Evolutionary conservation across 2,113 vertebrate genomes (phyloP), one percentile per base, ranked within the genome.

Genomic region (Passer montanus): DNA sequence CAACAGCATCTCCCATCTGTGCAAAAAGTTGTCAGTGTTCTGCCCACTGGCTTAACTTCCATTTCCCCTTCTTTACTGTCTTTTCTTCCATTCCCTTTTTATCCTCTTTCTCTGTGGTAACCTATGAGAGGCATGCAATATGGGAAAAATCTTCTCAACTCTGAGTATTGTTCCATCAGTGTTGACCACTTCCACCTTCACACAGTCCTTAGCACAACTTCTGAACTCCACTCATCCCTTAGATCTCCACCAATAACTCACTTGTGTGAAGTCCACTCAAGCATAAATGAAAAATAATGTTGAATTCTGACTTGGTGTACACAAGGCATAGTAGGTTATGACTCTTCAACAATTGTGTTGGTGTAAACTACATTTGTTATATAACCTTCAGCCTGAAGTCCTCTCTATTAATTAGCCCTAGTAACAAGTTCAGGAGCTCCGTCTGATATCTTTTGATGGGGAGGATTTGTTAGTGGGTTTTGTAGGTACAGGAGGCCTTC

Each of bases 151-250:
- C 18, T 43, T 81, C 10, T 41, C 26, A 75, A 5, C 15, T 7
- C 4, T 9, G 9, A 41, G 5, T 23, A 9, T 7, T 50, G 13
- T 50, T 63, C 37, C 15, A 15, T 62, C 33, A 30, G 8, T 66
- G 9, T 76, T 77, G 44, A 50, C 15, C 5, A 13, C 27, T 60
- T 9, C 9, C 0, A 2, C 20, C 13, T 63, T 67, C 0, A 0
- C 50, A 66, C 10, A 14, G 28, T 37, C 41, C 55, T 78, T 46
- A 20, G 69, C 11, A 19, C 16, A 52, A 8, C 26, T 69, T 39
- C 21, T 18, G 26, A 63, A 27, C 27, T 21, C 22, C 1, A 1
- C 23, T 74, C 6, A 11, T 53, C 9, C 17, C 9, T 44, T 47
- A 17, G 15, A 30, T 33, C 23, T 52, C 13, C 15, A 44, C 18